These are phyloP conservation scores for Deilephila elpenor DNA, from an alignment of 2,888 invertebrate genomes.

Conservation along the genomic window DNA sequence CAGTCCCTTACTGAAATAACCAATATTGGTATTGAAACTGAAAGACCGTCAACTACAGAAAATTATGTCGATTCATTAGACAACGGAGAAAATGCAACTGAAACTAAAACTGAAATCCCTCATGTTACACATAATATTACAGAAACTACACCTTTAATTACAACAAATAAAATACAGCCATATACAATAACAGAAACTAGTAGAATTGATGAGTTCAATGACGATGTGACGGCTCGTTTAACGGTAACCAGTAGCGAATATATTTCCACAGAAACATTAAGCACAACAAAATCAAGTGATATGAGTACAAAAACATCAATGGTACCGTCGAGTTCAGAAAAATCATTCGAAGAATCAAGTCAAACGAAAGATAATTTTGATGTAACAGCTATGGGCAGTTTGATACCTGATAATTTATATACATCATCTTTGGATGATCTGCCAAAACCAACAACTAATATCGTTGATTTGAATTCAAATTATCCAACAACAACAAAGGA, in stretches of 20 bases:
- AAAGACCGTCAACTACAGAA: background rate
- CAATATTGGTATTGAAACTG: background rate
- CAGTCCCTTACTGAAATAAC: background rate
- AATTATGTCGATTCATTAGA: background rate
- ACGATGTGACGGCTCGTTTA: background rate
- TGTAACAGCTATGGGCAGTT: background rate
- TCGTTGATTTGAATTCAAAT: background rate
- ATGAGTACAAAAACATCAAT: background rate
- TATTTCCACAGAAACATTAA: background rate
- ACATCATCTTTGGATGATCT: background rate
- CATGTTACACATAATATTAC: background rate
- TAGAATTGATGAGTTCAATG: background rate
- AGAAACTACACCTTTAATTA: background rate
- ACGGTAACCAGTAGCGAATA: background rate
- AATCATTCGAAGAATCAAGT: background rate
- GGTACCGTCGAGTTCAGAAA: background rate
- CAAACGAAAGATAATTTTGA: background rate
- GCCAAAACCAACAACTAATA: background rate
- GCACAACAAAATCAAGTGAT: background rate
- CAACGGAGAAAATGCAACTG: background rate
- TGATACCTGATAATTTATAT: conserved; percentile 1
- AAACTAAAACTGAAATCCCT: background rate
- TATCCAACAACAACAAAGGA: background rate
- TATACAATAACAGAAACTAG: background rate
- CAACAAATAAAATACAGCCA: too few species aligned